Evolutionary conservation across 35 echinoderm and acorn worm genomes (phyloP), one percentile per base, ranked within the genome.

Genomic region (Chiridota heheva): DNA sequence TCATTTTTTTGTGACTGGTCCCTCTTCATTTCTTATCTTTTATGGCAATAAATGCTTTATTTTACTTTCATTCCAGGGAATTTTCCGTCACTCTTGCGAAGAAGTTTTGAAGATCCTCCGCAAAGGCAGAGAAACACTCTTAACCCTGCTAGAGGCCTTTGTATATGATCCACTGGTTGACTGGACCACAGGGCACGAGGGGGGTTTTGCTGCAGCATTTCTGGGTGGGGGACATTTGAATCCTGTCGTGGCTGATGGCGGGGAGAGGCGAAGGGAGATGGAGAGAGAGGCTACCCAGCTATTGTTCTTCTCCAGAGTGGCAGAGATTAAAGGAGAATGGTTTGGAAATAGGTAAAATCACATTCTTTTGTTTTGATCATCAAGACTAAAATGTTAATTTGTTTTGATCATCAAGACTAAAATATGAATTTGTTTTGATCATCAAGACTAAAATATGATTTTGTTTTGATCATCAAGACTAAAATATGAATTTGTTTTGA

Each of bases 131-230:
- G 95, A 98, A 58, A 98, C 95, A 26, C 89, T 98, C 0, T 81
- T 98, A 22, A 98, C 90, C 28, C 74, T 98, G 20, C 49, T 98
- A 18, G 95, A 98, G 48, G 95, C 95, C 16, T 98, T 98, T 62
- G 95, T 98, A 47, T 98, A 98, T 38, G 95, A 98, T 53, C 95
- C 95, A 22, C 84, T 98, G 37, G 95, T 98, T 10, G 95, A 98
- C 76, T 98, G 95, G 95, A 98, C 95, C n/a, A 98, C 95, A 0
- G 95, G 84, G 5, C 91, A 92, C 47, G 95, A 98, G 68, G 78
- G 84, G 5, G 95, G 95, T n/a, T 98, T 98, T 71, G 95, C 95
- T 4, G 85, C 89, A 8, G 95, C 89, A 4, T 86, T 98, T 74
- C 92, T 91, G 57, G 95, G 95, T 1, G 95, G 95, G 18, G 95